Evolutionary conservation across 2,888 invertebrate genomes (phyloP).

Genomic region (Steromphala cineraria): DNA sequence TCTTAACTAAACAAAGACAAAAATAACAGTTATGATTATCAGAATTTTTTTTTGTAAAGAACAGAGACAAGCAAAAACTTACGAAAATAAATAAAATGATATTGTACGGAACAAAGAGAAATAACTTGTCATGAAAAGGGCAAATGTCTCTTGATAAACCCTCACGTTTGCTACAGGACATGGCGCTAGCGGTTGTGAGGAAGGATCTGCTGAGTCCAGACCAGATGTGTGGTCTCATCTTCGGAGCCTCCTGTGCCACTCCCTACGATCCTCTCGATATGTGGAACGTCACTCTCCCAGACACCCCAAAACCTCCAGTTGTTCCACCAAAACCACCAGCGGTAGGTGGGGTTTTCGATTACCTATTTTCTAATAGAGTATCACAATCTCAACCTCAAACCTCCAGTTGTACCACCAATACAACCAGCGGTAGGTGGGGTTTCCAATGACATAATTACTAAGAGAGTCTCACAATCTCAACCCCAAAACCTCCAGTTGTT

Average conservation of each 20-base stretch:
- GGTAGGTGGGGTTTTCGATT: constrained; percentile 33
- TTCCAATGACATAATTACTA: background rate
- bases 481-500: too few relatives aligned
- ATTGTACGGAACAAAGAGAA: background rate
- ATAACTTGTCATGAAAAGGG: background rate
- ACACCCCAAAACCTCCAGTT: constrained; percentile 56
- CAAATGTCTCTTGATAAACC: too few relatives aligned
- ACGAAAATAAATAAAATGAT: too few relatives aligned
- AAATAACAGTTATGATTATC: too few relatives aligned
- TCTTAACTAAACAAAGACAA: too few relatives aligned
- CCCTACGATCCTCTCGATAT: constrained; percentile 92
- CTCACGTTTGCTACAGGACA: constrained; percentile 79
- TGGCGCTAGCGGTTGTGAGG: constrained; percentile 85
- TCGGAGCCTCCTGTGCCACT: constrained; percentile 89
- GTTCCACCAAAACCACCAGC: constrained; percentile 46
- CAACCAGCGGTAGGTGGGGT: constrained; percentile 47
- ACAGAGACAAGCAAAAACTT: too few relatives aligned
- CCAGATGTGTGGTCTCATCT: constrained; percentile 94
- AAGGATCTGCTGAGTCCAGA: constrained; percentile 87
- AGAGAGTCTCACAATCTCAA: too few relatives aligned
- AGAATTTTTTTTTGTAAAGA: too few relatives aligned
- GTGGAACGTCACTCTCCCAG: constrained; percentile 64
- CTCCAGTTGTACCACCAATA: constrained; percentile 47
- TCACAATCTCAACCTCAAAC: constrained; percentile 51
- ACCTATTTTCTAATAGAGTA: too few relatives aligned